Base-by-base conservation (phyloP, 2,797 vertebrate species). In the Monodelphis domestica region DNA sequence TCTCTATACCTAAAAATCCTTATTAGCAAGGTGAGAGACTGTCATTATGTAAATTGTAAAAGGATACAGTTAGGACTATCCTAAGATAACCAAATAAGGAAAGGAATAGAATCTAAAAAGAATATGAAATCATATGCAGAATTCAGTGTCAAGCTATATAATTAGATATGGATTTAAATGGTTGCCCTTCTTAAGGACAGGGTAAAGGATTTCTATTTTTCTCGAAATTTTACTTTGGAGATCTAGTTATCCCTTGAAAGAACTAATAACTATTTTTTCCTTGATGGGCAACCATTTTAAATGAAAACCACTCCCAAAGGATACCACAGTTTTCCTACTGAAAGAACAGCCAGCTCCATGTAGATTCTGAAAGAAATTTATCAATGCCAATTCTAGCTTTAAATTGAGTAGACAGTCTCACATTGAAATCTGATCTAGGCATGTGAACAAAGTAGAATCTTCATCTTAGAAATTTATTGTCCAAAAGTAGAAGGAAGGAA, bases 101-200 rank as follows among this genome's bases (percentile, higher is more conserved):
- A 57, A 91, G 24, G 51, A 88, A 88, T 52, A 33, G 87, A 88
- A 55, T 52, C 26, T 87, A n/a, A 92, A 92, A 92, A 9, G 84
- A 54, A 38, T 38, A 10, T 52, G 28, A 70, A 17, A 92, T 89
- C 93, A 56, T 94, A 89, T 92, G 45, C 9, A 84, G 88, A 88
- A 50, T 70, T 1, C 26, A 94, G 55, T 92, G 29, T 51, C 21
- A 33, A 93, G 55, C 53, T 10, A 94, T 91, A 24, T 90, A 87
- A 93, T 91, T 94, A 90, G 12, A 9, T 91, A 50, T 54, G 5
- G 51, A 91, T 95, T 95, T 93, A 26, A 92, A 57, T 92, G 90
- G 59, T 52, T 87, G 17, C 53, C 91, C 55, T 90, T 30, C 30
- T 92, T 84, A 95, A 88, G 7, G n/a, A 89, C 3, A 57, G 28